Percentiles rank a stretch among this genome's conserved stretches.
These are phyloP conservation scores for Tamias sibiricus DNA, from an alignment of 2,113 vertebrate genomes.

Conservation along the genomic window DNA sequence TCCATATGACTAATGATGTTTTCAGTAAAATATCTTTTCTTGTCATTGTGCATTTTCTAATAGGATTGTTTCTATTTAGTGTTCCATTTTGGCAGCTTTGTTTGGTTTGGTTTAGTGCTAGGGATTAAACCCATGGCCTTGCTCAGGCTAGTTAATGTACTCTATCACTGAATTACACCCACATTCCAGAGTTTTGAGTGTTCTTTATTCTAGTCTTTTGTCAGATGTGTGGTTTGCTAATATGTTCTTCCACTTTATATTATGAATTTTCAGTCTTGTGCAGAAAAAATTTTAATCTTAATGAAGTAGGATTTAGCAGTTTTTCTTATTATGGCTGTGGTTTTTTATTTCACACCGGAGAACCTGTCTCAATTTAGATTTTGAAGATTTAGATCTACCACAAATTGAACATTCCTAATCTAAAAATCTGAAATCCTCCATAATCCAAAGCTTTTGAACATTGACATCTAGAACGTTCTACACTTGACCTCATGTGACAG, in stretches of 20 bases:
- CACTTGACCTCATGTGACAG: neutral
- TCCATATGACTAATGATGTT: neutral
- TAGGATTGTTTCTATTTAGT: neutral
- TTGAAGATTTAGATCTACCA: neutral
- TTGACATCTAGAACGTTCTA: neutral
- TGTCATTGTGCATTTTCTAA: neutral
- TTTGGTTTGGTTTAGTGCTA: neutral
- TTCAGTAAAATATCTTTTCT: conserved; percentile 4
- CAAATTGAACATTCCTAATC: neutral
- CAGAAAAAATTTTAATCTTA: conserved; percentile 14
- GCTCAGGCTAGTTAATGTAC: neutral
- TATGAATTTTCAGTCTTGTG: neutral
- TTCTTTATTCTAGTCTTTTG: neutral
- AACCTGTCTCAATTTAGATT: neutral
- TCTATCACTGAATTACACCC: neutral
- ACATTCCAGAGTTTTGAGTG: neutral
- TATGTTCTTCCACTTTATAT: neutral
- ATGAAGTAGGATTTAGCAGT: neutral
- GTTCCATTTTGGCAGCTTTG: neutral
- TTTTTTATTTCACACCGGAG: conserved; percentile 3
- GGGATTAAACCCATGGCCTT: neutral
- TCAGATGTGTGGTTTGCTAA: neutral
- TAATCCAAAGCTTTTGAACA: neutral
- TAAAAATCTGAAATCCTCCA: neutral
- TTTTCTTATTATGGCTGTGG: neutral